A percentile compares a stretch with the other conserved stretches of the same genome.
phyloP scores from a whole-genome alignment of 2,888 invertebrate species.

The Campopleginae sp. region DNA sequence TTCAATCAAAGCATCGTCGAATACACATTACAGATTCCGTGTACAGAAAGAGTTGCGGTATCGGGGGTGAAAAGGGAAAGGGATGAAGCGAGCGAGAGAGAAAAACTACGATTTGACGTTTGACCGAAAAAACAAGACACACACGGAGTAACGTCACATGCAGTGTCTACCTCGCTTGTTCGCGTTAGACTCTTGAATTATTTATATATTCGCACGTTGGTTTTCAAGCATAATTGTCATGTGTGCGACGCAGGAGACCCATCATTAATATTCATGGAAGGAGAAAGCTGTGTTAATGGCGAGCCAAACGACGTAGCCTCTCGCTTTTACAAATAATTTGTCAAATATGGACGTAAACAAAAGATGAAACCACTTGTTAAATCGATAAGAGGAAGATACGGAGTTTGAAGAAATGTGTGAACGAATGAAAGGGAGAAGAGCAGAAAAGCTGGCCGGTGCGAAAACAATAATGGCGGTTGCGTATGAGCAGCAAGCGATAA shows the following conservation, averaged over 20 bases:
- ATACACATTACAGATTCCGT: slow-evolving; percentile 70
- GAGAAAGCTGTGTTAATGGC: slow-evolving; percentile 11
- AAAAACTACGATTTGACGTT: not conserved
- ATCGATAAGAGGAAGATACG: not conserved
- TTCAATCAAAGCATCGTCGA: slow-evolving; percentile 79
- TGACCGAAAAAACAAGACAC: slow-evolving; percentile 36
- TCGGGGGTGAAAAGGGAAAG: not conserved
- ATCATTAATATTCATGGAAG: slow-evolving; percentile 22
- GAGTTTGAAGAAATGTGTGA: not conserved
- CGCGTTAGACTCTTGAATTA: slow-evolving; percentile 33
- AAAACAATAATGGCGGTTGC: slow-evolving; percentile 41
- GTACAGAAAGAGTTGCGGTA: not conserved
- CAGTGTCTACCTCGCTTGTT: not conserved
- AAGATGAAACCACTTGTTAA: not conserved
- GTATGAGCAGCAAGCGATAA: slow-evolving; percentile 21
- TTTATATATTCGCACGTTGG: slow-evolving; percentile 30
- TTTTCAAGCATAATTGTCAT: slow-evolving; percentile 14
- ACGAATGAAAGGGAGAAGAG: not conserved
- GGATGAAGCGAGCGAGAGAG: not conserved
- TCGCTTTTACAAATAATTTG: slow-evolving; percentile 77
- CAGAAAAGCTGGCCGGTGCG: not conserved
- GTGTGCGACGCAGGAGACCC: not conserved
- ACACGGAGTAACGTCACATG: not conserved
- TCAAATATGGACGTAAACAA: slow-evolving; percentile 39
- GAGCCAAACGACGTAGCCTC: slow-evolving; percentile 70